Conservation (phyloP, 2,888 invertebrate species). For the Epinotia ramella region DNA sequence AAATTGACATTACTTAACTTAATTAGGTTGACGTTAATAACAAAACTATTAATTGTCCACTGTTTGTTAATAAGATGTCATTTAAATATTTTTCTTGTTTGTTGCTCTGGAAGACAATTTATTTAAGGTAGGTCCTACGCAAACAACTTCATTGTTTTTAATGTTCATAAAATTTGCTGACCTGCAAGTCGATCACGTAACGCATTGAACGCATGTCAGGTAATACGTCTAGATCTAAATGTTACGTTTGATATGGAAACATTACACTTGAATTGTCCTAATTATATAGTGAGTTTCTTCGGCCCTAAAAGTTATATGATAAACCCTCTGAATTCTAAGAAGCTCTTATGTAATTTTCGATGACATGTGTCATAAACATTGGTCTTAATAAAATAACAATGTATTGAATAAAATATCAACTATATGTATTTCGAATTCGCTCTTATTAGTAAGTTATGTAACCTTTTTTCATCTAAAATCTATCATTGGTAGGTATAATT, state of each 20-base stretch:
- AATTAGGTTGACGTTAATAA: slow-evolving; percentile 10
- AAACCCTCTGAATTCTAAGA: not conserved
- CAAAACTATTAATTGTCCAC: slow-evolving; percentile 1
- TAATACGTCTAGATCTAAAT: too few relatives aligned
- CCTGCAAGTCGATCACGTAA: too few relatives aligned
- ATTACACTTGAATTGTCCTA: too few relatives aligned
- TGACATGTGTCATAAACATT: not conserved
- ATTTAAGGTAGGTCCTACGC: not conserved
- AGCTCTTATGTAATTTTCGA: not conserved
- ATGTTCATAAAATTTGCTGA: too few relatives aligned
- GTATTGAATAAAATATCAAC: not conserved
- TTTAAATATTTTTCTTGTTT: slow-evolving; percentile 1
- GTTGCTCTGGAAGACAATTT: not conserved
- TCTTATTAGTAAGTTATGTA: not conserved
- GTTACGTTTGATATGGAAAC: too few relatives aligned
- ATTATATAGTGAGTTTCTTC: too few relatives aligned
- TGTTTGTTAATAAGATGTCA: slow-evolving; percentile 5
- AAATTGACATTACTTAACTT: not conserved
- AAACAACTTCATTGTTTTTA: too few relatives aligned
- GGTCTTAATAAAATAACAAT: not conserved
- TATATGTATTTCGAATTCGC: not conserved
- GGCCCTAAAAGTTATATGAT: too few relatives aligned
- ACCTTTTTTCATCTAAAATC: slow-evolving; percentile 1
- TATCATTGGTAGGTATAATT: not conserved
- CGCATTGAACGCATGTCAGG: too few relatives aligned